A percentile compares a stretch with the other conserved stretches of the same genome.
Conservation (phyloP, 1,140 invertebrate genomes). For the Euwallacea fornicatus region DNA sequence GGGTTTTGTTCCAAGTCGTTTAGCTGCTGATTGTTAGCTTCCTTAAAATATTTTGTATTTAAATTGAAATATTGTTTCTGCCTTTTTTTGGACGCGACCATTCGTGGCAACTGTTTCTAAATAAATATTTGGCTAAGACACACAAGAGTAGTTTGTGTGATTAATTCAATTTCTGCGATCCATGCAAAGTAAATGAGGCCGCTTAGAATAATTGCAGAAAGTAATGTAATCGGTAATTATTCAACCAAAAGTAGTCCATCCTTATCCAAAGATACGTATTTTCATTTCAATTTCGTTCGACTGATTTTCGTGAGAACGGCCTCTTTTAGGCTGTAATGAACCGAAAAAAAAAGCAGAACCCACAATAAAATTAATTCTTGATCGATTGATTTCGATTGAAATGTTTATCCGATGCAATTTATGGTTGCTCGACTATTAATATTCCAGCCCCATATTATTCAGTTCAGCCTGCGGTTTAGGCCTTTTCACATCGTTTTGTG, state of each 20-base stretch:
- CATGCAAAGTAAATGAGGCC: conserved; percentile 14
- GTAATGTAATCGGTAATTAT: conserved; percentile 23
- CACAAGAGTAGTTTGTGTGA: background rate
- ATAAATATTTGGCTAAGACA: conserved; percentile 18
- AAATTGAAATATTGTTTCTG: background rate
- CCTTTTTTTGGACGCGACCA: background rate
- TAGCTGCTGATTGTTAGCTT: background rate
- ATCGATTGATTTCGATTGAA: conserved; percentile 12
- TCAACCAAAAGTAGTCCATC: conserved; percentile 22
- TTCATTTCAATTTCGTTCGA: conserved; percentile 23
- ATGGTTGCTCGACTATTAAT: background rate
- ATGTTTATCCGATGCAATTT: conserved; percentile 8
- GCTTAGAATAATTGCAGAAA: conserved; percentile 2
- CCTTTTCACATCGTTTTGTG: conserved; percentile 19
- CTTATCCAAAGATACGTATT: conserved; percentile 3
- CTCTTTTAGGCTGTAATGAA: conserved; percentile 19
- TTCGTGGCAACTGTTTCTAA: conserved; percentile 4
- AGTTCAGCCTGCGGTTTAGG: conserved; percentile 13
- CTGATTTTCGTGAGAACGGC: conserved; percentile 24
- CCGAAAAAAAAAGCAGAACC: conserved; percentile 6
- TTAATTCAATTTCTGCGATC: conserved; percentile 9
- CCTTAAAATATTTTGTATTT: conserved; percentile 1
- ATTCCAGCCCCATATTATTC: background rate
- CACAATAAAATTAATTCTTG: conserved; percentile 10
- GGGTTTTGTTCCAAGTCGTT: background rate